Percentiles rank a stretch among this genome's conserved stretches.
These are phyloP conservation scores for Premnoplex brunnescens DNA, from an alignment of 2,797 vertebrate species.

Conservation along the genomic window DNA sequence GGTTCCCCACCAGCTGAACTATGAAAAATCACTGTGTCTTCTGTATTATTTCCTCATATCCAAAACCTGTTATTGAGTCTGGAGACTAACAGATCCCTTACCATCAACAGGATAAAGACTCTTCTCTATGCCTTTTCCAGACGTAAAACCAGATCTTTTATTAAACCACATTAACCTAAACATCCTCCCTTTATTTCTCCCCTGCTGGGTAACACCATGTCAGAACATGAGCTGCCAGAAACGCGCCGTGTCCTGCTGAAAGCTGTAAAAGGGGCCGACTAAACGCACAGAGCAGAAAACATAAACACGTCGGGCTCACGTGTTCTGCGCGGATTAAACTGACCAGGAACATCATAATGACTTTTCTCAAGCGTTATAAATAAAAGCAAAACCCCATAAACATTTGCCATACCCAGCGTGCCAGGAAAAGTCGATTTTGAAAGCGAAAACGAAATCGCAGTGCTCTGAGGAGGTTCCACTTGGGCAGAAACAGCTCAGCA, in stretches of 20 bases:
- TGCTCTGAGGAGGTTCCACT: not conserved
- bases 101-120: not conserved
- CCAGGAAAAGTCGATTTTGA: not conserved
- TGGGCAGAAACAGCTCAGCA: not conserved
- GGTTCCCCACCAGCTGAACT: not conserved
- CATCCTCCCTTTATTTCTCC: conserved; percentile 60
- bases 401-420: conserved; percentile 9
- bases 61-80: not conserved
- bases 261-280: conserved; percentile 8
- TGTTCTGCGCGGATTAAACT: not conserved
- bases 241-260: conserved; percentile 21
- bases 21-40: not conserved
- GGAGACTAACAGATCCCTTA: not conserved
- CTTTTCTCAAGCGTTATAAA: not conserved
- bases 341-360: not conserved
- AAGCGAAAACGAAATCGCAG: conserved; percentile 39
- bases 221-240: conserved; percentile 44
- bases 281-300: not conserved
- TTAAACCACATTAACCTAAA: conserved; percentile 67
- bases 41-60: accelerated
- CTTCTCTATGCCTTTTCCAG: conserved; percentile 34
- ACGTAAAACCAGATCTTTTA: conserved; percentile 40
- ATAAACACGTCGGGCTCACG: conserved; percentile 13
- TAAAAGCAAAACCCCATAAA: conserved; percentile 42
- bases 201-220: conserved; percentile 60